phyloP scores from a whole-genome alignment of 1,140 invertebrate genomes.

The Drosophila prosaltans region DNA sequence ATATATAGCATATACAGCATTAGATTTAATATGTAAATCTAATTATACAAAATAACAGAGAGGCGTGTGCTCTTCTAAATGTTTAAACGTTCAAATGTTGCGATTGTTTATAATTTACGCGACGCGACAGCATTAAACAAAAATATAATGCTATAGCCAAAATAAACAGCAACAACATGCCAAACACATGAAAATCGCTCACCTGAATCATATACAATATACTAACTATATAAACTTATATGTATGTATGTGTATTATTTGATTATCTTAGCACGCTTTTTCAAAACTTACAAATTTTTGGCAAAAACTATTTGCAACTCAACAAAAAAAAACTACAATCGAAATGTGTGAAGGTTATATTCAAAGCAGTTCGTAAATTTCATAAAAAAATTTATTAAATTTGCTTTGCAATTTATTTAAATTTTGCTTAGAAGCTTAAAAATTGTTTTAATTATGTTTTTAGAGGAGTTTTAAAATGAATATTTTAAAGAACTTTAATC shows the following conservation, averaged over 20 bases:
- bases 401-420: too few relatives aligned
- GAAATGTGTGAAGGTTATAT: not conserved
- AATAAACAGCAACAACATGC: conserved; percentile 55
- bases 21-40: conserved; percentile 4
- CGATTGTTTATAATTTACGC: conserved; percentile 61
- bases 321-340: not conserved
- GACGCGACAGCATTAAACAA: conserved; percentile 71
- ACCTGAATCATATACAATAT: conserved; percentile 36
- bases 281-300: conserved; percentile 4
- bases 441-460: too few relatives aligned
- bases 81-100: conserved; percentile 25
- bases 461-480: too few relatives aligned
- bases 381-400: too few relatives aligned
- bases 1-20: conserved; percentile 2
- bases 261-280: not conserved
- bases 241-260: not conserved
- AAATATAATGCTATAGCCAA: conserved; percentile 35
- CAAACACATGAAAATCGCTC: conserved; percentile 39
- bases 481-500: too few relatives aligned
- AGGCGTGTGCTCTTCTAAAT: conserved; percentile 44
- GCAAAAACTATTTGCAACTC: not conserved
- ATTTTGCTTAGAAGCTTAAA: too few relatives aligned
- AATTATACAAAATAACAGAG: conserved; percentile 30
- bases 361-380: too few relatives aligned
- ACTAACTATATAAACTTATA: not conserved